Percentiles rank a stretch among this genome's conserved stretches.
phyloP scores from a whole-genome alignment of 1,140 invertebrate species.

The Pachyrhynchus sulphureomaculatus region DNA sequence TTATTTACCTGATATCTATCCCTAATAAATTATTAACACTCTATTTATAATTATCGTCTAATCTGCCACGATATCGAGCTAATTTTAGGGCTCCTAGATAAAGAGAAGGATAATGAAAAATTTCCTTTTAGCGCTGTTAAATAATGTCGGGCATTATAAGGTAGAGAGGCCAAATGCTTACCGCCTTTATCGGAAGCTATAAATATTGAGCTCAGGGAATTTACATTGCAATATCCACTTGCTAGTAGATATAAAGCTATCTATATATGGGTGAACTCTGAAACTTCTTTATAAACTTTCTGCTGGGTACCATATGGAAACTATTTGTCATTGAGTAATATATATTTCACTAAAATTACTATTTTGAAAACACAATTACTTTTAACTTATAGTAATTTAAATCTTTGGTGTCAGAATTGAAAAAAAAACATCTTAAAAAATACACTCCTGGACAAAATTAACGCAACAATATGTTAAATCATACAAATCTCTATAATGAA shows the following conservation, averaged over 20 bases:
- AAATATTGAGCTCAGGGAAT: slow-evolving; percentile 42
- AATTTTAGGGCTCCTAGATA: not conserved
- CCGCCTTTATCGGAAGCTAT: slow-evolving; percentile 42
- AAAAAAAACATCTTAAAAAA: too few species aligned
- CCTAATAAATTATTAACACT: not conserved
- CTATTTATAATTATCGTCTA: not conserved
- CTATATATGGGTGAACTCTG: slow-evolving; percentile 26
- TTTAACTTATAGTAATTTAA: too few species aligned
- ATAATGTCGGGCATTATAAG: slow-evolving; percentile 27
- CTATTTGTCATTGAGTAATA: slow-evolving; percentile 21
- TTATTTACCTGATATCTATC: not conserved
- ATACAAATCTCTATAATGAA: too few species aligned
- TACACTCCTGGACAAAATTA: too few species aligned
- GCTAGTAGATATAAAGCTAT: slow-evolving; percentile 37
- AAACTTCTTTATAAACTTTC: slow-evolving; percentile 21
- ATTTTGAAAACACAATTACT: too few species aligned
- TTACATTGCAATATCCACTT: slow-evolving; percentile 44
- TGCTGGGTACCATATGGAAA: slow-evolving; percentile 13
- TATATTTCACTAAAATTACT: not conserved
- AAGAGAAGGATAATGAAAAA: slow-evolving; percentile 15
- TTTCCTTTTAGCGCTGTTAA: slow-evolving; percentile 18
- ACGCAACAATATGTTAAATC: too few species aligned
- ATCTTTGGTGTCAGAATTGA: too few species aligned
- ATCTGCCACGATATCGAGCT: not conserved
- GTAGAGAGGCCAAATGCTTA: slow-evolving; percentile 35